phyloP scores from a whole-genome alignment of 1,140 invertebrate genomes.

The Heliconius congener region DNA sequence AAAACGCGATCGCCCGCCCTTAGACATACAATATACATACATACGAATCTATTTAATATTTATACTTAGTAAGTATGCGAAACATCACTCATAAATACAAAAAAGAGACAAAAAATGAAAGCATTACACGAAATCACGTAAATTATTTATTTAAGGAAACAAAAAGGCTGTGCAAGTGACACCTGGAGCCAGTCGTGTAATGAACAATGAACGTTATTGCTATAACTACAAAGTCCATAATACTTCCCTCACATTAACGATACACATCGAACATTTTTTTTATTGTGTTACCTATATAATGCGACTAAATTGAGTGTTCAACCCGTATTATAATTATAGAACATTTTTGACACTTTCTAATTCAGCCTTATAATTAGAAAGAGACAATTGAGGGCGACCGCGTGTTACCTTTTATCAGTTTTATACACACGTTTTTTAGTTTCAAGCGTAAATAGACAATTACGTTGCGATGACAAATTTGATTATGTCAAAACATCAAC shows the following conservation, averaged over 20 bases:
- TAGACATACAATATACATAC: constrained; percentile 45
- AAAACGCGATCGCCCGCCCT: constrained; percentile 66
- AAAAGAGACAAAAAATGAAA: constrained; percentile 52
- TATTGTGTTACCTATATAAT: constrained; percentile 50
- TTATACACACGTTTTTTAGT: constrained; percentile 31
- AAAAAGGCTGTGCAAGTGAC: constrained; percentile 43
- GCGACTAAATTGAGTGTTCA: constrained; percentile 47
- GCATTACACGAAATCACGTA: constrained; percentile 65
- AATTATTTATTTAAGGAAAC: constrained; percentile 29
- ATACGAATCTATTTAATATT: constrained; percentile 61
- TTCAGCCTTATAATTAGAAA: constrained; percentile 80
- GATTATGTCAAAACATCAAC: neutral
- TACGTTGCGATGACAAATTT: neutral
- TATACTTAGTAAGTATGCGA: constrained; percentile 68
- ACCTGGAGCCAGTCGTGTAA: constrained; percentile 32
- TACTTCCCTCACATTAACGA: constrained; percentile 71
- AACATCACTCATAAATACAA: constrained; percentile 59
- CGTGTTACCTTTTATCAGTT: constrained; percentile 41
- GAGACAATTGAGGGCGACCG: constrained; percentile 64
- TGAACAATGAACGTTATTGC: constrained; percentile 67
- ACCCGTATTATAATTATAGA: constrained; percentile 42
- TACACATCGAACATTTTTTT: constrained; percentile 61
- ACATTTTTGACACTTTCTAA: constrained; percentile 75
- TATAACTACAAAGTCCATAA: constrained; percentile 70
- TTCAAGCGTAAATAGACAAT: constrained; percentile 8